A percentile compares a stretch with the other conserved stretches of the same genome.
Evolutionary conservation across 2,797 vertebrate species (phyloP).

Genomic region (Enteromius trimaculatus): DNA sequence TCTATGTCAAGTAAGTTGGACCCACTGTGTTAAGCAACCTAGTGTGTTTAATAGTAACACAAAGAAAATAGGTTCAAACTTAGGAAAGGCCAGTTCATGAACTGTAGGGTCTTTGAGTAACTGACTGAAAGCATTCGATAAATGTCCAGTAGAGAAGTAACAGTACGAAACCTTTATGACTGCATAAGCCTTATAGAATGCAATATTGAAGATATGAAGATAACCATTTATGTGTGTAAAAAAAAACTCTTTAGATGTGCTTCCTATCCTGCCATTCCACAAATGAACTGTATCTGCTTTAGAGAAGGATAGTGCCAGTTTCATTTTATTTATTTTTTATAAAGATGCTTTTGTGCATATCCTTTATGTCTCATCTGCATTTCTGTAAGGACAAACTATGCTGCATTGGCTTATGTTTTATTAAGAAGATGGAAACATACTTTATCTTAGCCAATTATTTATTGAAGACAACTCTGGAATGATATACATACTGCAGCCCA

Average conservation of each 20-base stretch:
- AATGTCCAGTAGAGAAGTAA: background rate
- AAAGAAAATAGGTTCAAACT: background rate
- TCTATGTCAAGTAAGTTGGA: background rate
- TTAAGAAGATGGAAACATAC: background rate
- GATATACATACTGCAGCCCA: background rate
- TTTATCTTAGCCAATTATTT: slow-evolving; percentile 9
- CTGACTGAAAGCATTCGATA: background rate
- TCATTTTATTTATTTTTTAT: background rate
- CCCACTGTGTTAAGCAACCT: background rate
- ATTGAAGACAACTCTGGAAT: background rate
- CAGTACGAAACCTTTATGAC: background rate
- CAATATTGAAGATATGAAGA: slow-evolving; percentile 11
- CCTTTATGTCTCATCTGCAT: background rate
- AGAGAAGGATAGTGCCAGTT: background rate
- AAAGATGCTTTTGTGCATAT: background rate
- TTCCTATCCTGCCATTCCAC: slow-evolving; percentile 3
- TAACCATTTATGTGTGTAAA: background rate
- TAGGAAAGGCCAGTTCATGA: background rate
- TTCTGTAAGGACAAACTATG: background rate
- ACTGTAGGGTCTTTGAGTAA: background rate
- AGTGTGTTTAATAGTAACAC: background rate
- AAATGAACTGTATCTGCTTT: slow-evolving; percentile 8
- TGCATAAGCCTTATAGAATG: slow-evolving; percentile 30
- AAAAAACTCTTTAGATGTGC: background rate
- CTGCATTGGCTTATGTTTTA: slow-evolving; percentile 4